These are phyloP conservation scores for Stichodactyla helianthus DNA, from an alignment of 64 coral and sea anemone genomes.

Conservation along the genomic window DNA sequence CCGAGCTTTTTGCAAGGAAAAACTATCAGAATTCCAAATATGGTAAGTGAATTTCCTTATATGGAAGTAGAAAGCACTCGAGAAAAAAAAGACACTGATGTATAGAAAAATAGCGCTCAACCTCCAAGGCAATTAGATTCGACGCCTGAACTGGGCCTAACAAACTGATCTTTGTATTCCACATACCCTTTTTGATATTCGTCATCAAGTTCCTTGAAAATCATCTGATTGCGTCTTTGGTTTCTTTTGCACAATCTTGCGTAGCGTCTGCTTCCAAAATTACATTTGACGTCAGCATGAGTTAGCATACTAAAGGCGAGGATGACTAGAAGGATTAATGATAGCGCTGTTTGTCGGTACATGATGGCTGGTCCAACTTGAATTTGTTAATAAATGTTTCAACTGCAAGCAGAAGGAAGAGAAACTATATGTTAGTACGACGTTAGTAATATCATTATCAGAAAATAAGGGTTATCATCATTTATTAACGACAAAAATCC, in stretches of 20 bases:
- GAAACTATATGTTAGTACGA: not conserved
- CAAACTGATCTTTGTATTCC: too few species aligned
- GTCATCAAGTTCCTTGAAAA: not conserved
- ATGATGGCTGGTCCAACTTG: not conserved
- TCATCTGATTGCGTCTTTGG: not conserved
- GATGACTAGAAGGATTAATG: conserved; percentile 1
- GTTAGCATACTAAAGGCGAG: not conserved
- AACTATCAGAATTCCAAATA: too few species aligned
- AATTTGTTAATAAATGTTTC: not conserved
- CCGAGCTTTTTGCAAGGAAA: too few species aligned
- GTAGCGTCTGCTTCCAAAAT: conserved; percentile 3
- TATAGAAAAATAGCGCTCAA: too few species aligned
- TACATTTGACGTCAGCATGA: not conserved
- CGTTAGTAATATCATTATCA: not conserved
- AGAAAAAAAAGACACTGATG: too few species aligned
- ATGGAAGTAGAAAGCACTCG: too few species aligned
- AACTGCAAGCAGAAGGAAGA: not conserved
- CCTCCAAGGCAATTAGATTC: too few species aligned
- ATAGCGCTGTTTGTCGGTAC: not conserved
- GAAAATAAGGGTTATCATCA: too few species aligned
- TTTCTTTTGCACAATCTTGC: conserved; percentile 4
- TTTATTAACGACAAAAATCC: too few species aligned
- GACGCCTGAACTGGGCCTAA: too few species aligned
- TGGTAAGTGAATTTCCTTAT: too few species aligned
- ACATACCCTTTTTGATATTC: not conserved